Base-by-base conservation (phyloP, 2,797 vertebrate genomes). In the Tolypeutes matacus region DNA sequence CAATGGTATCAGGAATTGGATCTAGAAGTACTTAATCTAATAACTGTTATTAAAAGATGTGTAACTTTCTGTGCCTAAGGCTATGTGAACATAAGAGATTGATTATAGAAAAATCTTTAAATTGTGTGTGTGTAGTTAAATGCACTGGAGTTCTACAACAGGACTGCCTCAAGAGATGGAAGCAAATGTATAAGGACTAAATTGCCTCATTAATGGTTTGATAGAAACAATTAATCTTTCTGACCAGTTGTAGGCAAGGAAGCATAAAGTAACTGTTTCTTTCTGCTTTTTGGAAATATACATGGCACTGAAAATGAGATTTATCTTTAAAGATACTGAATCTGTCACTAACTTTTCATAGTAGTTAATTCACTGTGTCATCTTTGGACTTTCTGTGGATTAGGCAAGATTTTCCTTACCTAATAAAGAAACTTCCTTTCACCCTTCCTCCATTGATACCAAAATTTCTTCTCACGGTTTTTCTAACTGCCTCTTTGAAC, bases 401-500 rank as follows among this genome's bases (percentile, higher is more conserved):
- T 46, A 77, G 49, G 31, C 9, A n/a, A 18, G 17, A 53, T 34
- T 36, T 27, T 53, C 9, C 17, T 27, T 69, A 86, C 2, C 58
- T 39, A 46, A 64, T 3, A 25, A 89, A 46, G 27, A 62, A 18
- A 18, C 23, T 39, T 18, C 34, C 69, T 21, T 76, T 73, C 31
- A 14, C 18, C 70, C 29, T 20, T 7, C 42, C 27, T 60, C 80
- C 46, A 7, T 46, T 77, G 31, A 77, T 4, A 0, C 60, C 29
- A 21, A 49, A 69, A 14, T 58, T 93, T 21, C 65, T 95, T 53
- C 53, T 34, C 21, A 92, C 0, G 12, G 67, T 6, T 46, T 46
- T 46, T 73, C 56, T 86, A 36, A 96, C 29, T 0, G 94, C 97
- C 4, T 89, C 82, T 65, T 95, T 95, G 92, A 98, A 97, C 6